These are phyloP conservation scores for Zaprionus tsacasi DNA, from an alignment of 1,140 invertebrate species.

Conservation along the genomic window DNA sequence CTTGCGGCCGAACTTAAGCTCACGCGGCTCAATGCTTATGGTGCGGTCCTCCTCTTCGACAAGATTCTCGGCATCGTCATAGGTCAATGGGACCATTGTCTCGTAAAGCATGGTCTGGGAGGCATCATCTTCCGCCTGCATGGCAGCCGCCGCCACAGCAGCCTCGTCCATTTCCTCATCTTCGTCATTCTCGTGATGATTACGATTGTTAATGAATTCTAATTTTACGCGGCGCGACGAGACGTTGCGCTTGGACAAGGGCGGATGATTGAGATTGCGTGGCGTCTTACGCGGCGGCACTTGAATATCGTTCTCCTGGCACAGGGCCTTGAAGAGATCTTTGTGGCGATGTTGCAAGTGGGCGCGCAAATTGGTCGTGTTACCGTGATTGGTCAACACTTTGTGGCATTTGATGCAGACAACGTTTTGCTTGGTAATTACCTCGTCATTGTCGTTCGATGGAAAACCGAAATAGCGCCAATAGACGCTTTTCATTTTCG, in stretches of 20 bases:
- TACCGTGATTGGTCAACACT: slow-evolving; percentile 87
- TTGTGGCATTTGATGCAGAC: slow-evolving; percentile 87
- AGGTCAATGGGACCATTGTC: slow-evolving; percentile 74
- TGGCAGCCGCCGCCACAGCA: slow-evolving; percentile 64
- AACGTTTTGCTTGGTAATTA: slow-evolving; percentile 87
- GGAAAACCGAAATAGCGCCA: slow-evolving; percentile 89
- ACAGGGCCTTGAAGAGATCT: slow-evolving; percentile 71
- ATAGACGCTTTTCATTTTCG: slow-evolving; percentile 87
- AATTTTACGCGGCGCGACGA: slow-evolving; percentile 67
- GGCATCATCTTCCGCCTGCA: slow-evolving; percentile 73
- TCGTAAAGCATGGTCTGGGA: slow-evolving; percentile 77
- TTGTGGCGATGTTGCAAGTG: slow-evolving; percentile 87
- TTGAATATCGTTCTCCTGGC: slow-evolving; percentile 75
- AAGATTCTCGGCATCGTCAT: slow-evolving; percentile 69
- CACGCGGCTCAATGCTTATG: slow-evolving; percentile 52
- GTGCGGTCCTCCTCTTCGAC: slow-evolving; percentile 69
- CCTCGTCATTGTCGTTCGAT: slow-evolving; percentile 86
- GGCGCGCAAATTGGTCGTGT: slow-evolving; percentile 87
- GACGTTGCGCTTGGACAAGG: slow-evolving; percentile 67
- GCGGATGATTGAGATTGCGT: slow-evolving; percentile 65
- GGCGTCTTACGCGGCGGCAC: slow-evolving; percentile 75
- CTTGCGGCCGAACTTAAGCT: slow-evolving; percentile 56
- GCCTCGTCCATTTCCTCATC: slow-evolving; percentile 71
- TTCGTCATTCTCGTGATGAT: slow-evolving; percentile 59
- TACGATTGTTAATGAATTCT: slow-evolving; percentile 65